These are phyloP conservation scores for Siphamia tubifer DNA, from an alignment of 2,113 vertebrate genomes.

Conservation along the genomic window DNA sequence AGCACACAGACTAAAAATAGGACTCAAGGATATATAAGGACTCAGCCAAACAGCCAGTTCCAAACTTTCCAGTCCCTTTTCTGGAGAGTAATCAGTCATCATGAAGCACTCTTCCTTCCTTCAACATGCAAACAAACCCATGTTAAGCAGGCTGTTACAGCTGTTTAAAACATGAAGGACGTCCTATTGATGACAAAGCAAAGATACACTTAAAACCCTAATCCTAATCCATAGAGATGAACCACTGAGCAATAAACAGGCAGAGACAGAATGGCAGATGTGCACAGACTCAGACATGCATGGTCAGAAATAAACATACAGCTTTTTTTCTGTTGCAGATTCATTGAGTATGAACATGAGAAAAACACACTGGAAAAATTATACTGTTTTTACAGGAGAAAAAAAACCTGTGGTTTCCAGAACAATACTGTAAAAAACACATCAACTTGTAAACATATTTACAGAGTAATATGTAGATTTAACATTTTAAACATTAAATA, in stretches of 20 bases:
- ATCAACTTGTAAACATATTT: too few relatives aligned
- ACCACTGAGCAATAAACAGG: slow-evolving; percentile 21
- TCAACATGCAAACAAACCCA: slow-evolving; percentile 20
- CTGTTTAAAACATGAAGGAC: slow-evolving; percentile 7
- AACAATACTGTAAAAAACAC: too few relatives aligned
- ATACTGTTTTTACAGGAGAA: too few relatives aligned
- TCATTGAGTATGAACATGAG: too few relatives aligned
- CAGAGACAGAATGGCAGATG: slow-evolving; percentile 55
- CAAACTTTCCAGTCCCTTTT: background rate
- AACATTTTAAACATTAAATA: too few relatives aligned
- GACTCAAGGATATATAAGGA: slow-evolving; percentile 23
- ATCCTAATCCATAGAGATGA: slow-evolving; percentile 74
- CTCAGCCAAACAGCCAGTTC: slow-evolving; percentile 23
- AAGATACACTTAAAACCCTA: slow-evolving; percentile 41
- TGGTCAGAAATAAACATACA: slow-evolving; percentile 13
- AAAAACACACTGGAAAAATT: too few relatives aligned
- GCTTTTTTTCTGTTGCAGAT: background rate
- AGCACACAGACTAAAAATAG: slow-evolving; percentile 28
- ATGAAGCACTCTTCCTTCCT: slow-evolving; percentile 47
- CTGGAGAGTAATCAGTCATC: slow-evolving; percentile 35
- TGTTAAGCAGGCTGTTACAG: background rate
- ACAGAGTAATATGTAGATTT: too few relatives aligned
- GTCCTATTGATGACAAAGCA: slow-evolving; percentile 58
- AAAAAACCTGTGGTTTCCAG: too few relatives aligned
- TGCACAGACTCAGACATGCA: slow-evolving; percentile 40